Percentiles rank a stretch among this genome's conserved stretches.
Conservation (phyloP, 2,113 vertebrate species). For the Pongo pygmaeus region DNA sequence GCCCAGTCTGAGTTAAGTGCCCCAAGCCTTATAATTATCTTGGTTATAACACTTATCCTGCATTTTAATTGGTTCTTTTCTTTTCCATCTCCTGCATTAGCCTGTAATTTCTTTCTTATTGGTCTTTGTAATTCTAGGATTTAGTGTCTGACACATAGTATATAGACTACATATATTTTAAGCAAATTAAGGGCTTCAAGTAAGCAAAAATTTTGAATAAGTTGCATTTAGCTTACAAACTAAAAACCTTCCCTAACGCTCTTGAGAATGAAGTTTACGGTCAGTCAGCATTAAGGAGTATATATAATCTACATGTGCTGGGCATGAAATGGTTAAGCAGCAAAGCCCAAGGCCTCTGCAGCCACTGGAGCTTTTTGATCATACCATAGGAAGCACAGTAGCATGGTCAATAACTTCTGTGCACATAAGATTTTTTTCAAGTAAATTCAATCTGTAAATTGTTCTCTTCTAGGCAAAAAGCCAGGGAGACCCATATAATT, state of each 20-base stretch:
- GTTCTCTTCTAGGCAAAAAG: slow-evolving; percentile 24
- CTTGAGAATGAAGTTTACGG: background rate
- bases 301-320: background rate
- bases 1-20: background rate
- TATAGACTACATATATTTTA: background rate
- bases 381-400: background rate
- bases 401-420: slow-evolving; percentile 31
- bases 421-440: background rate
- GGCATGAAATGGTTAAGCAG: background rate
- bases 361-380: background rate
- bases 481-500: background rate
- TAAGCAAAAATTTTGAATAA: background rate
- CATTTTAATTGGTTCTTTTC: background rate
- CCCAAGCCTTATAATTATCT: background rate
- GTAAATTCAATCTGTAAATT: slow-evolving; percentile 57
- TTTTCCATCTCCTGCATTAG: background rate
- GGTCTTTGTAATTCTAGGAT: background rate
- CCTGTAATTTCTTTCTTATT: slow-evolving; percentile 9
- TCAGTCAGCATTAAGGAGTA: background rate
- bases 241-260: background rate
- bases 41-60: background rate
- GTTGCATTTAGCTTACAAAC: background rate
- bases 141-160: background rate
- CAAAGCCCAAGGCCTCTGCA: background rate
- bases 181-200: background rate